Conservation (phyloP, 2,888 invertebrate species). For the Copidosoma aretas region DNA sequence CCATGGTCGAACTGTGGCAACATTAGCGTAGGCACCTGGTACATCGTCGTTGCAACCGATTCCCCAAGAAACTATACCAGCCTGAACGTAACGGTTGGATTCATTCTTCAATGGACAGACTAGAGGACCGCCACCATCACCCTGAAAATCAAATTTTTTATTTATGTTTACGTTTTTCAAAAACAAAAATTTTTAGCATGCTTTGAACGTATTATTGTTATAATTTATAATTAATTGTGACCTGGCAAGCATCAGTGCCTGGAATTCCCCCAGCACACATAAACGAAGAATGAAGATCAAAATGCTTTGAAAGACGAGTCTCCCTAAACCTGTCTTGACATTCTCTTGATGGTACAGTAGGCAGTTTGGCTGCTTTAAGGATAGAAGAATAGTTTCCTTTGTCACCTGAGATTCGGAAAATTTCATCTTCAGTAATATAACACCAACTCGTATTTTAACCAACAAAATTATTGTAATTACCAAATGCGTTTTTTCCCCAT, state of each 20-base stretch:
- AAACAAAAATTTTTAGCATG: too few species aligned
- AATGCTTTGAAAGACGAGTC: slow-evolving; percentile 36
- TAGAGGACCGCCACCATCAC: slow-evolving; percentile 39
- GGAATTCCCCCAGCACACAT: slow-evolving; percentile 37
- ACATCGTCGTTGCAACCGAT: slow-evolving; percentile 32
- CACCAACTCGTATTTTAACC: neutral
- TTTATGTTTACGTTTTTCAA: too few species aligned
- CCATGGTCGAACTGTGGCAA: slow-evolving; percentile 26
- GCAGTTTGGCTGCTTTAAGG: slow-evolving; percentile 27
- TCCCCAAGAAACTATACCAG: slow-evolving; percentile 39
- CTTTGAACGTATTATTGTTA: neutral
- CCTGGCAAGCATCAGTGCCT: slow-evolving; percentile 34
- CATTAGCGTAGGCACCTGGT: slow-evolving; percentile 37
- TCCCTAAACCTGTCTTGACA: slow-evolving; percentile 26
- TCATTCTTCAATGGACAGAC: slow-evolving; percentile 30
- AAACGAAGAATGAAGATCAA: slow-evolving; percentile 33
- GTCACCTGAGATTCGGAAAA: slow-evolving; percentile 20
- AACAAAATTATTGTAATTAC: slow-evolving; percentile 7
- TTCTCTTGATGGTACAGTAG: slow-evolving; percentile 13
- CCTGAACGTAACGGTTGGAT: slow-evolving; percentile 31
- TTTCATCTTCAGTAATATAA: neutral
- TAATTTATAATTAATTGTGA: slow-evolving; percentile 11
- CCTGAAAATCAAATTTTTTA: too few species aligned
- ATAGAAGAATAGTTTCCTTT: slow-evolving; percentile 31
- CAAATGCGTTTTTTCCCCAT: slow-evolving; percentile 36